Base-by-base conservation (phyloP, 2,797 vertebrate genomes). In the Pangasius sanitwongsei region DNA sequence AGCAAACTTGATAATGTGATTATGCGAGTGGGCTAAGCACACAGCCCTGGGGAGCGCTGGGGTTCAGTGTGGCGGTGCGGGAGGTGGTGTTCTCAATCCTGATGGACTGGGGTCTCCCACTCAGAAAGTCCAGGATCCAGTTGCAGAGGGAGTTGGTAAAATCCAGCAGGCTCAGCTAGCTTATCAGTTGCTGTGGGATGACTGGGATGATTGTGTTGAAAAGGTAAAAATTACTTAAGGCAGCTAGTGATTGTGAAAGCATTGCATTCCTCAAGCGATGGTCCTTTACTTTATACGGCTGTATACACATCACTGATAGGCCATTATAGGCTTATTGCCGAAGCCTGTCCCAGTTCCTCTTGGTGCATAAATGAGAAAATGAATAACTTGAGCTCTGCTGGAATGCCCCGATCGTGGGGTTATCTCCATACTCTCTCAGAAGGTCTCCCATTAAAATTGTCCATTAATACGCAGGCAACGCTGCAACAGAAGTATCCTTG, bases 401-500 rank as follows among this genome's bases (percentile, higher is more conserved):
- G 89, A 89, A 89, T 31, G 83, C 63, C 83, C 83, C 48, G 81
- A 91, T 90, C 86, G 67, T 89, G 69, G 82, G 83, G 87, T 88
- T 75, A 82, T 87, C 88, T 86, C 87, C 72, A 69, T 87, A 88
- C 86, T 86, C 20, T 87, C 89, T 90, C 81, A 55, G 86, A 90
- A 88, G 89, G 83, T 87, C 87, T 88, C 87, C 72, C 87, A 92
- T 91, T 89, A 92, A 91, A 87, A 90, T 48, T 89, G 90, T 86
- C 83, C 89, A 75, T 89, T 82, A 89, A 91, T 87, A 91, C 83
- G 41, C 81, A 18, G 41, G 80, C 81, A 11, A 25, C 20, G 37
- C 85, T 57, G 92, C 86, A 90, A 87, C 92, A 92, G 82, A 93
- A 87, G 61, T 88, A 89, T 90, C 91, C 86, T 89, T 87, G 90